These are phyloP conservation scores for Stictocephala bisonia DNA, from an alignment of 2,888 invertebrate species.

Conservation along the genomic window DNA sequence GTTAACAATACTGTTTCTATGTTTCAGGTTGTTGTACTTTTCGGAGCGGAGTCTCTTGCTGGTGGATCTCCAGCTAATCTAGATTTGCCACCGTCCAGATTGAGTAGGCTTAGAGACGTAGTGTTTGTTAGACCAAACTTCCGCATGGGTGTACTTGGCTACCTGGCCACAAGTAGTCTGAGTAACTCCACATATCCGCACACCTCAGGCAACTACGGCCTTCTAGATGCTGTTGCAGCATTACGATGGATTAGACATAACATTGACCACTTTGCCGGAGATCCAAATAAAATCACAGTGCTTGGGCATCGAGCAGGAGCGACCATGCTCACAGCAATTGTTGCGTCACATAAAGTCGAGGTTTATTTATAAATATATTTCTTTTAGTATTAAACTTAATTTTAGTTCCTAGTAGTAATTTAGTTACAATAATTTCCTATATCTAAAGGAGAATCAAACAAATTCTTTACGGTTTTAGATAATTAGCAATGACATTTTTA, in stretches of 20 bases:
- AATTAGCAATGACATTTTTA: too few species aligned
- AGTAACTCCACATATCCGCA: constrained; percentile 77
- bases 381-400: too few species aligned
- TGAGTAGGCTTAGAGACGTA: constrained; percentile 81
- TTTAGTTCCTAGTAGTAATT: too few species aligned
- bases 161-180: constrained; percentile 79
- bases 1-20: too few species aligned
- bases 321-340: constrained; percentile 82
- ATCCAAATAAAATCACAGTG: constrained; percentile 80
- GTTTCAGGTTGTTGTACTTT: constrained; percentile 76
- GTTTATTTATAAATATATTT: constrained; percentile 30
- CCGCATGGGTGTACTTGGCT: constrained; percentile 78
- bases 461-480: too few species aligned
- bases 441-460: too few species aligned
- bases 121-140: constrained; percentile 91
- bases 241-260: constrained; percentile 85
- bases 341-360: constrained; percentile 53
- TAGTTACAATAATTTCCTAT: too few species aligned
- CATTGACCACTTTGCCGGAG: constrained; percentile 86
- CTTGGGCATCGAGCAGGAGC: constrained; percentile 89
- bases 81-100: constrained; percentile 78
- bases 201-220: constrained; percentile 87
- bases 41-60: constrained; percentile 82
- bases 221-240: constrained; percentile 82
- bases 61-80: constrained; percentile 79